Evolutionary conservation across 2,888 invertebrate genomes (phyloP).

Genomic region (Drosophila seclusa): DNA sequence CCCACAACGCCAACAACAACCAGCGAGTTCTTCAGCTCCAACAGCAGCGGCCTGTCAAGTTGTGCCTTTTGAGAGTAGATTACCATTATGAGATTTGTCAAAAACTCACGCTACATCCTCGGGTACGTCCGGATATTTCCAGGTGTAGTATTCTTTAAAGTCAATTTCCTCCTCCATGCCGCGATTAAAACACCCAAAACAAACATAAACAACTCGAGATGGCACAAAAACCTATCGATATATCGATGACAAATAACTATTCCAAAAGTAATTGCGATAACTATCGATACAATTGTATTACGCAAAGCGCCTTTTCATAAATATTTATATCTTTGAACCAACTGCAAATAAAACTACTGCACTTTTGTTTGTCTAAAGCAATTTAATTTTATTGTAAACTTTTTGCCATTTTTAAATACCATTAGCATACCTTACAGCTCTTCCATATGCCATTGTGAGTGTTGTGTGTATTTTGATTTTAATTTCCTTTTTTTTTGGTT

Average conservation of each 20-base stretch:
- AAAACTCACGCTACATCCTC: conserved; percentile 69
- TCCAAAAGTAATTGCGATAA: neutral
- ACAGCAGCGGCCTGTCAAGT: conserved; percentile 37
- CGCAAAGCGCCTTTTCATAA: neutral
- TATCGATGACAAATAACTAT: neutral
- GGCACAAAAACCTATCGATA: conserved; percentile 23
- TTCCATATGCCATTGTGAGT: conserved; percentile 43
- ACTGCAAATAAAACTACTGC: neutral
- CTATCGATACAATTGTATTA: conserved; percentile 1
- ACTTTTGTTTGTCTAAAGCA: conserved; percentile 69
- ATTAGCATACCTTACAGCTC: conserved; percentile 57
- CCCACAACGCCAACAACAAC: conserved; percentile 84
- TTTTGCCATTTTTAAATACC: conserved; percentile 61
- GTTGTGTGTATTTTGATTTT: conserved; percentile 29
- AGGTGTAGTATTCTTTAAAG: conserved; percentile 59
- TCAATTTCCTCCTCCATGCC: conserved; percentile 57
- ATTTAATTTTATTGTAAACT: conserved; percentile 71
- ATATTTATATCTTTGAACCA: conserved; percentile 13
- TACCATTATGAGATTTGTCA: neutral
- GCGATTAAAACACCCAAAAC: conserved; percentile 20
- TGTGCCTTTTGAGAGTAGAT: neutral
- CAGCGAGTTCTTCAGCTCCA: conserved; percentile 47
- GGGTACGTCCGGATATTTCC: conserved; percentile 78
- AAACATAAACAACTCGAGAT: conserved; percentile 50
- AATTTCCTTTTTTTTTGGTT: conserved; percentile 15